Evolutionary conservation across 2,888 invertebrate species (phyloP), one percentile per base, ranked within the genome.

Genomic region (Scrobipalpa atriplicella): DNA sequence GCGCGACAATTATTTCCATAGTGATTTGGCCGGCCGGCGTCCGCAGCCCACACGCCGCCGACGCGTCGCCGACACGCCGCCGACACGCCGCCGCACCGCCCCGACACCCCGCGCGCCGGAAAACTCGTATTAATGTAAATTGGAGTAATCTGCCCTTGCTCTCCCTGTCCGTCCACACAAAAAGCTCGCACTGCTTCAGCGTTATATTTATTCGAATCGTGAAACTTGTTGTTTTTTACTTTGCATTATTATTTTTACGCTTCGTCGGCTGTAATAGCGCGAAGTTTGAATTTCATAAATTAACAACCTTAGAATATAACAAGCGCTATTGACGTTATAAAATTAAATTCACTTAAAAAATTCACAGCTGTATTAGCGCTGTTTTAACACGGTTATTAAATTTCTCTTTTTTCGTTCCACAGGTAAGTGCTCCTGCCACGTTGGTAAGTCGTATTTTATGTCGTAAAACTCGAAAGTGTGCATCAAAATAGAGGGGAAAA

Each of bases 1-100:
- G 73, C 71, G 82, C 83, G 84, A 87, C 89, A 88, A 89, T 90
- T 90, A 90, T 88, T 88, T 86, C 82, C 84, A 84, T 88, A 89
- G 82, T 88, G 86, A 87, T 87, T 85, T 82, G 80, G 80, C 79
- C 78, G 75, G 76, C 72, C 65, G 63, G 77, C 71, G 70, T 66
- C 70, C 65, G 67, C 69, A 63, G 70, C 73, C 70, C 70, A 71
- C 72, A 69, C 69, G 54, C 68, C 68, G 69, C 70, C 73, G 36
- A 41, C 11, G 19, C 61, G 56, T 10, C 54, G 54, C 21, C 54
- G 54, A 11, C 21, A 6, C 54, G 21, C 29, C 29, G 54, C 52
- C 11, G 52, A 10, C 52, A 21, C 52, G 18, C 16, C 74, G 71
- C 69, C 72, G 71, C 70, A 69, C 67, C 69, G 70, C 64, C 56